phyloP scores from a whole-genome alignment of 2,113 vertebrate species.

The Camelus dromedarius region DNA sequence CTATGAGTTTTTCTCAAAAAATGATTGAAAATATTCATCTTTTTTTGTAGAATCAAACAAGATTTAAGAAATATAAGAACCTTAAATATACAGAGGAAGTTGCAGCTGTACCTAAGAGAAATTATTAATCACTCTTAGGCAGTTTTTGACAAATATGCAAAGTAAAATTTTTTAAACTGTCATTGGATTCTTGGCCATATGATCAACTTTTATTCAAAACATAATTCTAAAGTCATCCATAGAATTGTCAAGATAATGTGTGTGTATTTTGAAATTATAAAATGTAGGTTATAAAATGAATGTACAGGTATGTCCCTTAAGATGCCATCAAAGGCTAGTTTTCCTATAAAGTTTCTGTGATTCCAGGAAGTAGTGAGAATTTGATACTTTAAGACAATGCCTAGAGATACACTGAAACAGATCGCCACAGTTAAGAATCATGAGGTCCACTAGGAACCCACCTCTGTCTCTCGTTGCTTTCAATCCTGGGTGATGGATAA shows the following conservation, averaged over 20 bases:
- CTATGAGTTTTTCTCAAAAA: slow-evolving; percentile 10
- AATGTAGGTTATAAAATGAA: not conserved
- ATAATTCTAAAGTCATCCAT: not conserved
- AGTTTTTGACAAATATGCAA: not conserved
- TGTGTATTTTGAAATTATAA: slow-evolving; percentile 12
- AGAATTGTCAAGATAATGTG: not conserved
- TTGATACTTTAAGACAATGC: slow-evolving; percentile 37
- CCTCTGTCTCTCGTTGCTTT: not conserved
- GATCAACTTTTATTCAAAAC: slow-evolving; percentile 6
- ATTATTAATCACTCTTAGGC: slow-evolving; percentile 49
- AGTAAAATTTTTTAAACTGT: not conserved
- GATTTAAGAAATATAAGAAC: slow-evolving; percentile 16
- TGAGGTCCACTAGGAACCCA: not conserved
- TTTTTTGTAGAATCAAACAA: slow-evolving; percentile 27
- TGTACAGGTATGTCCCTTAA: not conserved
- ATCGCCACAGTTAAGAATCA: not conserved
- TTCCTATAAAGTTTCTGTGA: not conserved
- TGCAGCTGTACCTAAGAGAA: not conserved
- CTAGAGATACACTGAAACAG: not conserved
- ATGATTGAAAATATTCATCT: slow-evolving; percentile 49
- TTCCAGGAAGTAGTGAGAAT: not conserved
- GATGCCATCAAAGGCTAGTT: not conserved
- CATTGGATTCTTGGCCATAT: not conserved
- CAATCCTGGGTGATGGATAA: not conserved
- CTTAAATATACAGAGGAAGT: not conserved